Base-by-base conservation (phyloP, 2,113 vertebrate species). In the Oreochromis tanganicae region DNA sequence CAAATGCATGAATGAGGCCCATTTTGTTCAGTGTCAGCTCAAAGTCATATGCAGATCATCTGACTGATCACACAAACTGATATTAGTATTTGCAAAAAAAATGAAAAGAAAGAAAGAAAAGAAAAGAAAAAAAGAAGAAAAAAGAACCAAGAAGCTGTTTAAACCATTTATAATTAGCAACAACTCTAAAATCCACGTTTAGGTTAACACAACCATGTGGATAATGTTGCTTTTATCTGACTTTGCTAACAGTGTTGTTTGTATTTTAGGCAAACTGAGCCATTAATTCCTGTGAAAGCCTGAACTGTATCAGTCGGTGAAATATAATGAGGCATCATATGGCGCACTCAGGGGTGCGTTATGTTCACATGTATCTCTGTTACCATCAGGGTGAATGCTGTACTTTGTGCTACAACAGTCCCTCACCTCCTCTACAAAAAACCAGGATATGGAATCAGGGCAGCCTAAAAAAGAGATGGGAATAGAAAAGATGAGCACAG, bases 361-460 rank as follows among this genome's bases (percentile, higher is more conserved):
- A 55, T 7, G 2, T 82, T 81, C 34, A 38, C 29, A 81, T 50
- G 71, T 54, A 55, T 71, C 68, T 82, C 34, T 46, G 81, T 29
- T 57, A 38, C 79, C 48, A 80, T 78, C 38, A 4, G 32, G 84
- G 68, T 84, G 82, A 83, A 85, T 48, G 73, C 73, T 78, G 6
- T n/a, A 78, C 84, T 87, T 41, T 87, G 71, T 81, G 61, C 75
- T 83, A 12, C 85, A 79, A 73, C 75, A 78, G 50, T 57, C 43
- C 27, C 57, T 54, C 85, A 81, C 85, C 78, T 84, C 57, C 82
- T 73, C 52, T 73, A 24, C 54, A 38, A 56, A 85, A 93, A 95
- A 93, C 57, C 86, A 94, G 94, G 93, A 92, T 93, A 81, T 85
- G 83, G 91, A 95, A 96, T 89, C 85, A 91, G 95, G 93, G 92